Evolutionary conservation across 2,888 invertebrate genomes (phyloP).

Genomic region (Ornithoptera alexandrae): DNA sequence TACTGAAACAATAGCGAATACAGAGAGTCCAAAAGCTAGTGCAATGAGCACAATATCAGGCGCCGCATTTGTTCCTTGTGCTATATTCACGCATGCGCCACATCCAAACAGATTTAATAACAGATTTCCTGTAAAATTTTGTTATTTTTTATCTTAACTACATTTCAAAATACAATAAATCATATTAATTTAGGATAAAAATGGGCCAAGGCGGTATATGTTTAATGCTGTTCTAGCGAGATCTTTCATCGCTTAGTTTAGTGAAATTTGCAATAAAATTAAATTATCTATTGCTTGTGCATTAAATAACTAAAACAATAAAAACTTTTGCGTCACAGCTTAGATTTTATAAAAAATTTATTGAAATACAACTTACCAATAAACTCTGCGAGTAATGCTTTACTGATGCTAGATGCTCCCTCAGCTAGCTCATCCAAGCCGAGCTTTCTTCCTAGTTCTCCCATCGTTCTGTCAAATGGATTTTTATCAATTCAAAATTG

Average conservation of each 20-base stretch:
- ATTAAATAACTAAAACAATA: too few species aligned
- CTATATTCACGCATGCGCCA: constrained; percentile 84
- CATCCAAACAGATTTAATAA: constrained; percentile 94
- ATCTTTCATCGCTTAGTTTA: too few species aligned
- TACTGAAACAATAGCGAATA: constrained; percentile 90
- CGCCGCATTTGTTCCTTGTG: constrained; percentile 64
- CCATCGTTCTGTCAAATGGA: constrained; percentile 66
- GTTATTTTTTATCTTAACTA: background rate
- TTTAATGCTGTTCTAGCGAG: too few species aligned
- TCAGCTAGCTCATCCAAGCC: constrained; percentile 86
- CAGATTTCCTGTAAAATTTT: constrained; percentile 81
- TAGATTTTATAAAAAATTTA: background rate
- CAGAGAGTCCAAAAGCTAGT: constrained; percentile 91
- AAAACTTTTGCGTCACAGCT: background rate
- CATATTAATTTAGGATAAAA: too few species aligned
- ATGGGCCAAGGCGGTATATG: too few species aligned
- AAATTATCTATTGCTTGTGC: background rate
- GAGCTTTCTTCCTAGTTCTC: constrained; percentile 82
- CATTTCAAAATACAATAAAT: too few species aligned
- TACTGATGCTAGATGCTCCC: constrained; percentile 85
- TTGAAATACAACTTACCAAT: constrained; percentile 79
- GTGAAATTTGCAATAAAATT: background rate
- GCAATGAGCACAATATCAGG: constrained; percentile 85
- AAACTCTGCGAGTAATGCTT: constrained; percentile 92
- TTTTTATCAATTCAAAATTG: background rate